A percentile compares a stretch with the other conserved stretches of the same genome.
These are phyloP conservation scores for Periplaneta americana DNA, from an alignment of 1,140 invertebrate genomes.

Conservation along the genomic window DNA sequence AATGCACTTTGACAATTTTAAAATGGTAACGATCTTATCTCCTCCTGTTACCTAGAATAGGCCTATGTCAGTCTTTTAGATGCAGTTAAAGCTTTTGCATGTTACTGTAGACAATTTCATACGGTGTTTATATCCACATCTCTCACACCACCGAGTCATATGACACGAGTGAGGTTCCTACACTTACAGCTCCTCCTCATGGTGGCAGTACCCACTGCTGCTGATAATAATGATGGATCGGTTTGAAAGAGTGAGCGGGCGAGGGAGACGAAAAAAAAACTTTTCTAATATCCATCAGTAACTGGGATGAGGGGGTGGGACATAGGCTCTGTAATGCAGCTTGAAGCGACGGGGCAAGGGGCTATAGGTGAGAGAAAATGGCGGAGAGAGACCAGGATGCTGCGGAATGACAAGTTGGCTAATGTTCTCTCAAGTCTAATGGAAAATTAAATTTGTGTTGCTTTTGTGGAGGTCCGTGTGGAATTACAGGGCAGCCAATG, in stretches of 20 bases:
- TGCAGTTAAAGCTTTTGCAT: too few species aligned
- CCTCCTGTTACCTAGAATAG: too few species aligned
- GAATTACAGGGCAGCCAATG: too few species aligned
- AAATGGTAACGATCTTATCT: too few species aligned
- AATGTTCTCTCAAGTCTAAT: not conserved
- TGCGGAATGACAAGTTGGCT: not conserved
- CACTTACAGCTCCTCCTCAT: not conserved
- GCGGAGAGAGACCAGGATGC: not conserved
- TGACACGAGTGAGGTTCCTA: not conserved
- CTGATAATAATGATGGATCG: slow-evolving; percentile 20
- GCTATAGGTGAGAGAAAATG: not conserved
- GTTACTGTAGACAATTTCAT: too few species aligned
- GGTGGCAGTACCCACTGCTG: not conserved
- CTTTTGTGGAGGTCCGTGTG: not conserved
- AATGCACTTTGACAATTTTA: too few species aligned
- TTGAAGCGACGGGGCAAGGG: not conserved
- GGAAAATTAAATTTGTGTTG: not conserved
- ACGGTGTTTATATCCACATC: not conserved
- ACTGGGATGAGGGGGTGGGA: not conserved
- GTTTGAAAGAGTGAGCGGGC: not conserved
- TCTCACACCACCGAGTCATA: not conserved
- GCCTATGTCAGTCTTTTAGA: too few species aligned
- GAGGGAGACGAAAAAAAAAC: not conserved
- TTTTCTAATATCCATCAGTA: not conserved
- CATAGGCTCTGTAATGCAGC: not conserved